Evolutionary conservation across 2,113 vertebrate genomes (phyloP).

Genomic region (Sialia sialis): DNA sequence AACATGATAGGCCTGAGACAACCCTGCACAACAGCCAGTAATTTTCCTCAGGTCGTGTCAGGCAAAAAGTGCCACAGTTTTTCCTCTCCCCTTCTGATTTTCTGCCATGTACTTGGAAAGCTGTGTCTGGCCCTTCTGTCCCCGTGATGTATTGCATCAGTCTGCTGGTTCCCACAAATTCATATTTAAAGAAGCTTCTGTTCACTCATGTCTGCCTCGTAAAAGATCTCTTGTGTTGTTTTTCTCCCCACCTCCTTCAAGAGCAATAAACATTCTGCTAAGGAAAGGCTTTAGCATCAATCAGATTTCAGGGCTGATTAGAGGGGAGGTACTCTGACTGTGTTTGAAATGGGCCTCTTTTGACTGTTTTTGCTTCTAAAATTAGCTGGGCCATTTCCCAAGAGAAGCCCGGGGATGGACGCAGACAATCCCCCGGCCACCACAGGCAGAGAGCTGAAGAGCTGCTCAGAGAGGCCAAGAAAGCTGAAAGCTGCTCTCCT

Average conservation of each 20-base stretch:
- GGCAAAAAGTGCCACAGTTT: constrained; percentile 1
- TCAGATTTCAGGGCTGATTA: constrained; percentile 31
- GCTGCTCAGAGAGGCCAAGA: neutral
- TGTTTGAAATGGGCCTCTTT: neutral
- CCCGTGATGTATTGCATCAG: neutral
- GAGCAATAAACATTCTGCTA: constrained; percentile 28
- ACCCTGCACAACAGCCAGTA: neutral
- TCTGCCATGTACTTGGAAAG: neutral
- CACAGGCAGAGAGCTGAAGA: neutral
- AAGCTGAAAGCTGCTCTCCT: neutral
- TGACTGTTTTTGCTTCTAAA: constrained; percentile 47
- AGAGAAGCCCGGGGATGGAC: neutral
- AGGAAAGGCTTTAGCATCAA: constrained; percentile 12
- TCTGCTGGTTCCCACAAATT: neutral
- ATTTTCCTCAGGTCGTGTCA: neutral
- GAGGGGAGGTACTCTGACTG: neutral
- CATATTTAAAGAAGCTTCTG: constrained; percentile 24
- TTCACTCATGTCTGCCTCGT: neutral
- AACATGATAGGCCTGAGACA: constrained; percentile 6
- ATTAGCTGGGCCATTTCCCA: constrained; percentile 44
- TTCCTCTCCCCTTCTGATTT: constrained; percentile 22
- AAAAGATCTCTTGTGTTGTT: neutral
- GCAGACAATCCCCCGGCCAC: neutral
- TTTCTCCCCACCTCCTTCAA: neutral
- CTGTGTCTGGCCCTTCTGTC: neutral